Conservation (phyloP, 2,888 invertebrate genomes). For the Agrochola macilenta region DNA sequence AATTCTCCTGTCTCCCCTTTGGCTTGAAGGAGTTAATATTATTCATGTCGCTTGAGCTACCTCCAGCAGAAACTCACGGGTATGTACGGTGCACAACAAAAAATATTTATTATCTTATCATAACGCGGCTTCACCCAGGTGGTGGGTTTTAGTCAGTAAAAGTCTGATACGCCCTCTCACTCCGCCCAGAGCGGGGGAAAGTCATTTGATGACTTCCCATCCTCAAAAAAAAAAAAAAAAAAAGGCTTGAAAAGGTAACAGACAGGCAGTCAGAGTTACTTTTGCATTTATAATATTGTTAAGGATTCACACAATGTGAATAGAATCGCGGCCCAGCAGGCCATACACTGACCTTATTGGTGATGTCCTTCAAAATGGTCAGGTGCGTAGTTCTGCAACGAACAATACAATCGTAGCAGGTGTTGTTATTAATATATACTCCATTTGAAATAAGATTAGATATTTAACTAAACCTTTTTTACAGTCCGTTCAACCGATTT, state of each 20-base stretch:
- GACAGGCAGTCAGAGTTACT: background rate
- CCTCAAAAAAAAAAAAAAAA: too few species aligned
- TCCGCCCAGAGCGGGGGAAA: too few species aligned
- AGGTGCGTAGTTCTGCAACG: background rate
- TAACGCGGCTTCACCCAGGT: too few species aligned
- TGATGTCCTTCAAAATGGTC: background rate
- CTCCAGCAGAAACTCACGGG: constrained; percentile 14
- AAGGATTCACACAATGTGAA: background rate
- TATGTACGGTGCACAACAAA: background rate
- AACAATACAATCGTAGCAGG: background rate
- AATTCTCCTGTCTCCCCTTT: constrained; percentile 43
- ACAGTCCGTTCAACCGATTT: too few species aligned
- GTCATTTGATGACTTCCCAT: too few species aligned
- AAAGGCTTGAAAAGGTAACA: too few species aligned
- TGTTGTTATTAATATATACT: background rate
- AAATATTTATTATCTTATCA: background rate
- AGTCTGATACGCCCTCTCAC: too few species aligned
- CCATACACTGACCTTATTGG: background rate
- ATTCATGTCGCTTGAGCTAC: constrained; percentile 53
- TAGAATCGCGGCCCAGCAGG: background rate
- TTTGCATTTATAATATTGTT: background rate
- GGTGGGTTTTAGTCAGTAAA: too few species aligned
- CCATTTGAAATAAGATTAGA: too few species aligned
- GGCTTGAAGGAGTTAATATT: constrained; percentile 57
- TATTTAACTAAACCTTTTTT: too few species aligned